A percentile compares a stretch with the other conserved stretches of the same genome.
Evolutionary conservation across 1,140 invertebrate genomes (phyloP).

Genomic region (Metopolophium dirhodum): DNA sequence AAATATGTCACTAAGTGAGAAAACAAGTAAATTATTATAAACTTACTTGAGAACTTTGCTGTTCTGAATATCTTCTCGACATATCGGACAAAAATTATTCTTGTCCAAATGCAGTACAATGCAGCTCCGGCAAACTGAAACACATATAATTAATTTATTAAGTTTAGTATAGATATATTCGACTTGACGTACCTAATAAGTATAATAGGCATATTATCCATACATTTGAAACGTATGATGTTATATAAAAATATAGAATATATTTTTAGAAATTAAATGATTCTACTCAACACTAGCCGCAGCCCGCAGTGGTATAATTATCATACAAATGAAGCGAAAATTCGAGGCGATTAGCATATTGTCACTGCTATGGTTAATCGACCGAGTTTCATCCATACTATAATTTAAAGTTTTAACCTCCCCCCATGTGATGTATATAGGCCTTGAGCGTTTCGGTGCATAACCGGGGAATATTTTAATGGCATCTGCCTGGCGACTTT

Average conservation of each 20-base stretch:
- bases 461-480: conserved; percentile 25
- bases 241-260: neutral
- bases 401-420: conserved; percentile 22
- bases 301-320: neutral
- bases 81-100: conserved; percentile 69
- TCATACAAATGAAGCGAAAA: conserved; percentile 29
- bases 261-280: neutral
- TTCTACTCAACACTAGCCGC: neutral
- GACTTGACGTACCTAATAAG: neutral
- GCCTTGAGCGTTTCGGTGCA: neutral
- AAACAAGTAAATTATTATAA: neutral
- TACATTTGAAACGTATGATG: neutral
- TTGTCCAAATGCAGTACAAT: conserved; percentile 69
- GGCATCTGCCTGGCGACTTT: neutral
- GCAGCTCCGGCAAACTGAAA: conserved; percentile 70
- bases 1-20: neutral
- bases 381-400: neutral
- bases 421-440: neutral
- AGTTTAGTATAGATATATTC: neutral
- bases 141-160: conserved; percentile 30
- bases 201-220: neutral
- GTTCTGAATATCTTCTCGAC: conserved; percentile 69
- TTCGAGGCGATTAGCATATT: conserved; percentile 30
- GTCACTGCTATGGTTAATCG: conserved; percentile 34
- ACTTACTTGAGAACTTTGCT: conserved; percentile 53